Evolutionary conservation across 2,113 vertebrate genomes (phyloP).

Genomic region (Uria lomvia): DNA sequence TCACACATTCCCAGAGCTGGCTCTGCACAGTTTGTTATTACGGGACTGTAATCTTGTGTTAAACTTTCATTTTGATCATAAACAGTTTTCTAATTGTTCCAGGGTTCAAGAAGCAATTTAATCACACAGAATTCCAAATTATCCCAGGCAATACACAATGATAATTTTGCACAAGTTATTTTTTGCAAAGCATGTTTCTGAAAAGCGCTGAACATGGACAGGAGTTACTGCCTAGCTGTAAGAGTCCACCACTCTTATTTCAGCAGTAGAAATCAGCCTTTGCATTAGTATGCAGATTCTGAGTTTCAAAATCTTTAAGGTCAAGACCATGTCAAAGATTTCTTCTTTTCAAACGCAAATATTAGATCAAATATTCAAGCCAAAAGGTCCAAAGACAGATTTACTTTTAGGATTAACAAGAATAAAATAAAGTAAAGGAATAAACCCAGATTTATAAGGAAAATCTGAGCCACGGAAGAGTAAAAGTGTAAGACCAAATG

Average conservation of each 20-base stretch:
- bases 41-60: neutral
- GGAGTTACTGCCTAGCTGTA: neutral
- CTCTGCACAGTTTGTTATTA: neutral
- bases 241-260: neutral
- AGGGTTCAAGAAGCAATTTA: neutral
- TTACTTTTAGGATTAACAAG: constrained; percentile 49
- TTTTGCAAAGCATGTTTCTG: neutral
- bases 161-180: neutral
- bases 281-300: constrained; percentile 48
- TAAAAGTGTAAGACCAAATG: constrained; percentile 16
- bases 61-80: neutral
- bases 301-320: constrained; percentile 65
- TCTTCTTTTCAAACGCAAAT: constrained; percentile 56
- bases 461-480: neutral
- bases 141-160: neutral
- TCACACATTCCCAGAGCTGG: neutral
- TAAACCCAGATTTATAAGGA: constrained; percentile 7
- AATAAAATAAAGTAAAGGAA: constrained; percentile 53
- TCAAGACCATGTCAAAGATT: constrained; percentile 56
- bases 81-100: neutral
- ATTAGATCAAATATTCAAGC: constrained; percentile 47
- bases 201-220: neutral
- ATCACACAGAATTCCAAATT: neutral
- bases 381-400: constrained; percentile 30
- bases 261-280: constrained; percentile 1